Percentiles rank a stretch among this genome's conserved stretches.
These are phyloP conservation scores for Stigmatopora nigra DNA, from an alignment of 2,113 vertebrate species.

Conservation along the genomic window DNA sequence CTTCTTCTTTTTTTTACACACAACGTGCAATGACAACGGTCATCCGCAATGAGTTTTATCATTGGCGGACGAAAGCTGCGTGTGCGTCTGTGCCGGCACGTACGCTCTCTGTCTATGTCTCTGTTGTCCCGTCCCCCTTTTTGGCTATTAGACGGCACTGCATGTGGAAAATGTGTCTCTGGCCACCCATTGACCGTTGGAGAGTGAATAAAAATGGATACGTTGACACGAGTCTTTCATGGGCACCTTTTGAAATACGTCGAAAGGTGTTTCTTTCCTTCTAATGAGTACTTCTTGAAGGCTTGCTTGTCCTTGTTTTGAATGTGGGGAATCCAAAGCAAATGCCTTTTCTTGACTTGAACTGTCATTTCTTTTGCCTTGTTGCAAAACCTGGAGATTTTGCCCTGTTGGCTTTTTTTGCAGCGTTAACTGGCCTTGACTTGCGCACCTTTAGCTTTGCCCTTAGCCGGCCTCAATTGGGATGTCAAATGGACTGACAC, in stretches of 20 bases:
- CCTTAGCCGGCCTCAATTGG: slow-evolving; percentile 25
- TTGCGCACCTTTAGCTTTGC: slow-evolving; percentile 21
- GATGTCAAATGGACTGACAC: slow-evolving; percentile 35
- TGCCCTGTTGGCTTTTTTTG: too few relatives aligned
- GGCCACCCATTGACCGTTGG: slow-evolving; percentile 24
- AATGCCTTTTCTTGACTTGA: neutral
- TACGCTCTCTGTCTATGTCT: slow-evolving; percentile 13
- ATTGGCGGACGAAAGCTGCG: slow-evolving; percentile 29
- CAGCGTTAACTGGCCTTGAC: neutral
- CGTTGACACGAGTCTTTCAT: neutral
- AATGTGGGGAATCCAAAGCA: neutral
- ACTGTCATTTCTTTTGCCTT: slow-evolving; percentile 45
- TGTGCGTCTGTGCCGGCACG: neutral
- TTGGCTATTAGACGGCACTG: slow-evolving; percentile 22
- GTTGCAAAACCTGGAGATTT: neutral
- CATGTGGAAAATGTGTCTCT: slow-evolving; percentile 33
- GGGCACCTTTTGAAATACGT: too few relatives aligned
- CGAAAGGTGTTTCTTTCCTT: too few relatives aligned
- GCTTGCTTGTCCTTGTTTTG: too few relatives aligned
- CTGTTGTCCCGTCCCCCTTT: neutral
- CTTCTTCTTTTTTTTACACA: slow-evolving; percentile 27
- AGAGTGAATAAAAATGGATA: slow-evolving; percentile 43
- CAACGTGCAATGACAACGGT: slow-evolving; percentile 1
- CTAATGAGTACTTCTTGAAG: too few relatives aligned
- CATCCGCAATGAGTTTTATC: slow-evolving; percentile 65